A percentile compares a stretch with the other conserved stretches of the same genome.
Conservation (phyloP, 2,888 invertebrate species). For the Ophioninae sp. region DNA sequence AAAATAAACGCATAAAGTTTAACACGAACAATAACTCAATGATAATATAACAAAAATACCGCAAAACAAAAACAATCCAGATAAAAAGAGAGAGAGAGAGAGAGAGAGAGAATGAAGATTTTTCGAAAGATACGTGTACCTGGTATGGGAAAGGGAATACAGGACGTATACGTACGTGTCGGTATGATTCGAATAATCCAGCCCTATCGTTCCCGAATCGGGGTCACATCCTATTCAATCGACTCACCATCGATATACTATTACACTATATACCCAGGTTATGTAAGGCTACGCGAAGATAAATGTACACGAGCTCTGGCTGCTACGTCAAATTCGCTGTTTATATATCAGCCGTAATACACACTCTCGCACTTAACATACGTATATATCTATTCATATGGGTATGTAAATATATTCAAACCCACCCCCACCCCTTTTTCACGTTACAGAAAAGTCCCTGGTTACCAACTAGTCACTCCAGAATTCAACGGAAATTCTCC, state of each 20-base stretch:
- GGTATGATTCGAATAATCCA: constrained; percentile 64
- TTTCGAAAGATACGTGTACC: constrained; percentile 33
- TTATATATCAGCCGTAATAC: constrained; percentile 30
- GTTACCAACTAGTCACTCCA: background rate
- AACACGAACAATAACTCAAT: no score
- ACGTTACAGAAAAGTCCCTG: background rate
- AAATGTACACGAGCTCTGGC: constrained; percentile 35
- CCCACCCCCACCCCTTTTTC: background rate
- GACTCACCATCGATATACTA: constrained; percentile 63
- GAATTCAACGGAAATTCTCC: no score
- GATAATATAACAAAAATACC: no score
- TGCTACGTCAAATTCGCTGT: constrained; percentile 42
- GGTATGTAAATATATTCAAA: background rate
- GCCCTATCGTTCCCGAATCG: constrained; percentile 66
- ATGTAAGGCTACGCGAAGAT: constrained; percentile 26
- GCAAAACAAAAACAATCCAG: no score
- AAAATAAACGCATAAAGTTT: no score
- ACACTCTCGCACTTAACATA: background rate
- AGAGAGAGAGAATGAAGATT: constrained; percentile 29
- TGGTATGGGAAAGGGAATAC: constrained; percentile 18
- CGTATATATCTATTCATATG: constrained; percentile 13
- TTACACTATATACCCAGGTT: constrained; percentile 1
- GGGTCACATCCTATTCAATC: constrained; percentile 71
- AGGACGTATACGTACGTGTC: constrained; percentile 24
- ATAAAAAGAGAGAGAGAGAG: background rate